phyloP scores from a whole-genome alignment of 2,113 vertebrate genomes.

The Chloropsis hardwickii region DNA sequence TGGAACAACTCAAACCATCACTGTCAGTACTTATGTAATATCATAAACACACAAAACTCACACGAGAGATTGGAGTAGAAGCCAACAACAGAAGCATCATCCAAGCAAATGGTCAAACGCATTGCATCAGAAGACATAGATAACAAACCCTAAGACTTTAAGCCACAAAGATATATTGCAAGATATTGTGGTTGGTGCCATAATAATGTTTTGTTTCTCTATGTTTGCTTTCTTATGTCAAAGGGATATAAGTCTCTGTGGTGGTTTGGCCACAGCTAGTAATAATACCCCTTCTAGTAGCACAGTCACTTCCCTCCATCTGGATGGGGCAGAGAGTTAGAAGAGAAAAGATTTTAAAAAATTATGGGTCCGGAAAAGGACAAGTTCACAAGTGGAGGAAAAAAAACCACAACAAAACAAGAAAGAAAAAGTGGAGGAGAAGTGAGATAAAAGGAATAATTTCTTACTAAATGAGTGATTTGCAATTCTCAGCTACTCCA shows the following conservation, averaged over 20 bases:
- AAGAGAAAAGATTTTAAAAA: neutral
- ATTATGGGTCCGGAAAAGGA: neutral
- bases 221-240: neutral
- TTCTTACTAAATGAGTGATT: neutral
- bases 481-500: neutral
- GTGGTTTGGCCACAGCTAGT: neutral
- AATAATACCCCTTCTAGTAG: neutral
- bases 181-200: neutral
- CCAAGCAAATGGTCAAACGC: neutral
- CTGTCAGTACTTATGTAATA: neutral
- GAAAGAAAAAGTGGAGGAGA: neutral
- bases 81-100: neutral
- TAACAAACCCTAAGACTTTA: neutral
- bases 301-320: neutral
- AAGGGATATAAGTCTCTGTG: neutral
- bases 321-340: fast-evolving
- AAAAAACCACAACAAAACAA: too few species aligned
- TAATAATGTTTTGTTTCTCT: neutral
- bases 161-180: neutral
- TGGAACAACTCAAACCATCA: neutral
- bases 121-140: neutral
- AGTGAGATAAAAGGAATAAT: neutral
- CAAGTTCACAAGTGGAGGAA: fast-evolving
- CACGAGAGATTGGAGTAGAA: neutral
- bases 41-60: neutral